Base-by-base conservation (phyloP, 2,797 vertebrate genomes). In the Pachyuromys duprasi region DNA sequence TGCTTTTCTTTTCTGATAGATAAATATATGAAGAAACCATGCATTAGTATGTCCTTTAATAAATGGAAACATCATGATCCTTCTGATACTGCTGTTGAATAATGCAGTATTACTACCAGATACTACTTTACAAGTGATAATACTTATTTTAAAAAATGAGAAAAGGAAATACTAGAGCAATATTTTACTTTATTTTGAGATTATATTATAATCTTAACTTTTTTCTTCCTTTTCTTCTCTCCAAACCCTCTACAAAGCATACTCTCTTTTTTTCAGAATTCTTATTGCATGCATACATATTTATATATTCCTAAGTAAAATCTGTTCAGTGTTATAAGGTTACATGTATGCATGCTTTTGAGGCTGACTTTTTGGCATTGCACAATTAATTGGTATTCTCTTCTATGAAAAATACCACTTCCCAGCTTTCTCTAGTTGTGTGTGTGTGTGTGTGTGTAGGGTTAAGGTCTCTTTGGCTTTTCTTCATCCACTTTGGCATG, bases 141-240 rank as follows among this genome's bases (percentile, higher is more conserved):
- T 8, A 93, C 1, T 69, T 3, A 78, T 89, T 94, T 57, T 26
- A 39, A 75, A 94, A 49, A 96, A 22, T 65, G 24, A 53, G 8
- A 94, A 96, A 91, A 76, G 15, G 33, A 79, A 55, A 39, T 94
- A 94, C 26, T 86, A 70, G 90, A 72, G 6, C 33, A 20, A 28
- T 39, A 39, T 69, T 62, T 22, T 62, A 62, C 20, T 62, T 62
- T 24, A 62, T 62, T 75, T 28, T 45, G 24, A 42, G 39, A 45
- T 45, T 28, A 28, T 45, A 13, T 75, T 45, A 15, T 45, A 75
- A 75, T 42, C 39, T 74, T 24, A 45, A 75, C 42, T 28, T 75
- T 75, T 45, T 24, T 24, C 24, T 28, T n/a, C 14, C 67, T 69
- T 75, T 28, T 75, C 12, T 5, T 75, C 42, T 45, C 24, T 28